Evolutionary conservation across 2,113 vertebrate species (phyloP).

Genomic region (Ardeotis arabs): DNA sequence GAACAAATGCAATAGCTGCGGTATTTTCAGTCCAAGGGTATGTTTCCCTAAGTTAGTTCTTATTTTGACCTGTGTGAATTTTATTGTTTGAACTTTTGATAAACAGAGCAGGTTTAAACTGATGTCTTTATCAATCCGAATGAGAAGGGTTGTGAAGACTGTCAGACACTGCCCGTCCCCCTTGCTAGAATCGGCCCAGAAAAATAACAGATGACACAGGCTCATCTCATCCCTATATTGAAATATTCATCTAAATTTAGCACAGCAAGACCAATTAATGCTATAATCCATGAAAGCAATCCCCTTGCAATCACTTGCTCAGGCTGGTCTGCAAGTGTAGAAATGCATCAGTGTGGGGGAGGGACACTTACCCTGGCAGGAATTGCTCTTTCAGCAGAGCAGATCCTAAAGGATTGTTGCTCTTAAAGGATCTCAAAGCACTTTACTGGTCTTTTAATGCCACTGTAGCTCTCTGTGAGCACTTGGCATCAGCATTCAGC

Average conservation of each 20-base stretch:
- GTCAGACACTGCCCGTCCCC: neutral
- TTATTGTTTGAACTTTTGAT: neutral
- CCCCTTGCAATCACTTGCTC: neutral
- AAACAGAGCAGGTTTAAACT: neutral
- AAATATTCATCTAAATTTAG: neutral
- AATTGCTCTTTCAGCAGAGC: neutral
- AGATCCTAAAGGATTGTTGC: neutral
- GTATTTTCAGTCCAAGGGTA: neutral
- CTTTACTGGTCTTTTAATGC: neutral
- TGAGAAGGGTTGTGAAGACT: neutral
- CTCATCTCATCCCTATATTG: neutral
- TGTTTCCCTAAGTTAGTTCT: neutral
- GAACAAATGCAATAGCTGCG: neutral
- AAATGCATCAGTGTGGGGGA: rapidly evolving
- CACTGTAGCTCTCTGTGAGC: neutral
- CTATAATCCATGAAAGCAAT: neutral
- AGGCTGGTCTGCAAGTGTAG: neutral
- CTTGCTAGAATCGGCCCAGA: neutral
- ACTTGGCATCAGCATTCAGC: neutral
- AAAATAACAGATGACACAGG: neutral
- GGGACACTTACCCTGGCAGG: rapidly evolving
- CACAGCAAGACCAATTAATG: neutral
- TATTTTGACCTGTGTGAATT: neutral
- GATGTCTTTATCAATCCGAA: neutral
- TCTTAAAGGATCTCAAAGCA: neutral